Evolutionary conservation across 2,113 vertebrate genomes (phyloP).

Genomic region (Oreochromis spilurus): DNA sequence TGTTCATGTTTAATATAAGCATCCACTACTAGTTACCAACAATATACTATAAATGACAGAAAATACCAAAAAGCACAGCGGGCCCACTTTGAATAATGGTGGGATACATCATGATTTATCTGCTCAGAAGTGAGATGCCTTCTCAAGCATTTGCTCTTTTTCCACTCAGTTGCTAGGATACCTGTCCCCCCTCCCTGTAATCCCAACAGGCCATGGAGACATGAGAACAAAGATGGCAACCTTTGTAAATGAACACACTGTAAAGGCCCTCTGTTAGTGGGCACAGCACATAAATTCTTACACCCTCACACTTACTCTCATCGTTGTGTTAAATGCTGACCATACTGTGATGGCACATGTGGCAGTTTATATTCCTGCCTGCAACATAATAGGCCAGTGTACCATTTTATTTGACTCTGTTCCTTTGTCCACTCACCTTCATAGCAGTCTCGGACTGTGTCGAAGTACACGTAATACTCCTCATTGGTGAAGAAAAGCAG

Average conservation of each 20-base stretch:
- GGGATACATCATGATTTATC: not conserved
- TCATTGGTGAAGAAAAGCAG: conserved; percentile 98
- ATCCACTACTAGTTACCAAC: not conserved
- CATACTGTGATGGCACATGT: not conserved
- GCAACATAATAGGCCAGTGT: not conserved
- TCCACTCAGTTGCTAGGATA: conserved; percentile 77
- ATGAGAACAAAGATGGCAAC: conserved; percentile 71
- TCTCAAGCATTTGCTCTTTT: conserved; percentile 23
- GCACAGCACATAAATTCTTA: conserved; percentile 24
- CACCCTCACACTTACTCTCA: not conserved
- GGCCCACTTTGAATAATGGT: not conserved
- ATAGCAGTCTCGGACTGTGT: conserved; percentile 93
- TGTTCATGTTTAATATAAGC: not conserved
- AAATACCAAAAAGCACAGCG: not conserved
- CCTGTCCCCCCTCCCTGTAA: conserved; percentile 48
- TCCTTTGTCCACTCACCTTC: conserved; percentile 78
- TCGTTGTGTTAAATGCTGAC: not conserved
- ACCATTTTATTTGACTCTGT: not conserved
- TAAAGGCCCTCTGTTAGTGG: conserved; percentile 57
- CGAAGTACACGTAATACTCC: conserved; percentile 96
- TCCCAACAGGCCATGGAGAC: conserved; percentile 59
- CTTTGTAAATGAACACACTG: conserved; percentile 49
- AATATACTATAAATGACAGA: not conserved
- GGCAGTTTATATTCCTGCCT: not conserved
- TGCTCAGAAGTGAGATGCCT: conserved; percentile 4